A percentile compares a stretch with the other conserved stretches of the same genome.
Conservation (phyloP, 2,113 vertebrate genomes). For the Nesogale talazaci region DNA sequence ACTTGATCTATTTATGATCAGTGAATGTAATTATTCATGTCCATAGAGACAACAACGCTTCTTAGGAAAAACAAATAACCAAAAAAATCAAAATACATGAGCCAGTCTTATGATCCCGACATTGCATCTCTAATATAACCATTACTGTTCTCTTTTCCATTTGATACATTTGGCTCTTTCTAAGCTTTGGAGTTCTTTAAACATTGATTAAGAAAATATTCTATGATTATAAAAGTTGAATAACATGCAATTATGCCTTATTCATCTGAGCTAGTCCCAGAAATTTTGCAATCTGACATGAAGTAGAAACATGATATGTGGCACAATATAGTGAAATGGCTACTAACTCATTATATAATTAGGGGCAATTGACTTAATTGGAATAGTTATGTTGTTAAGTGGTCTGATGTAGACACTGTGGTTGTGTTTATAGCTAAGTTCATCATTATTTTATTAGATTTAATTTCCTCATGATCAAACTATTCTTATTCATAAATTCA, state of each 20-base stretch:
- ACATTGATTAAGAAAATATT: slow-evolving; percentile 4
- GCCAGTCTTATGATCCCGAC: not conserved
- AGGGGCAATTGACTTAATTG: not conserved
- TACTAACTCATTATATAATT: not conserved
- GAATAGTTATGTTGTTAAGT: not conserved
- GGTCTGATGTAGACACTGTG: not conserved
- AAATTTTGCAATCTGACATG: not conserved
- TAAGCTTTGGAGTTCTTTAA: not conserved
- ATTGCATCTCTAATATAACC: not conserved
- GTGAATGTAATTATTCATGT: no score
- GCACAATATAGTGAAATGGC: not conserved
- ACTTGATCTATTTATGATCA: no score
- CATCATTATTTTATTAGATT: not conserved
- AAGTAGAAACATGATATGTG: not conserved
- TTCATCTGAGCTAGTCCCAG: not conserved
- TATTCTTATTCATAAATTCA: slow-evolving; percentile 26
- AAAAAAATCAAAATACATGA: no score
- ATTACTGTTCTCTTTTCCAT: not conserved
- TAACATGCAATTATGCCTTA: not conserved
- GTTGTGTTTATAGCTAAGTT: not conserved
- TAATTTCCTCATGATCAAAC: not conserved
- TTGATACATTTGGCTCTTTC: not conserved
- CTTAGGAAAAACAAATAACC: no score
- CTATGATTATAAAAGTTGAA: not conserved
- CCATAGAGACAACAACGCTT: no score